Base-by-base conservation (phyloP, 2,888 invertebrate species). In the Melanotus villosus region DNA sequence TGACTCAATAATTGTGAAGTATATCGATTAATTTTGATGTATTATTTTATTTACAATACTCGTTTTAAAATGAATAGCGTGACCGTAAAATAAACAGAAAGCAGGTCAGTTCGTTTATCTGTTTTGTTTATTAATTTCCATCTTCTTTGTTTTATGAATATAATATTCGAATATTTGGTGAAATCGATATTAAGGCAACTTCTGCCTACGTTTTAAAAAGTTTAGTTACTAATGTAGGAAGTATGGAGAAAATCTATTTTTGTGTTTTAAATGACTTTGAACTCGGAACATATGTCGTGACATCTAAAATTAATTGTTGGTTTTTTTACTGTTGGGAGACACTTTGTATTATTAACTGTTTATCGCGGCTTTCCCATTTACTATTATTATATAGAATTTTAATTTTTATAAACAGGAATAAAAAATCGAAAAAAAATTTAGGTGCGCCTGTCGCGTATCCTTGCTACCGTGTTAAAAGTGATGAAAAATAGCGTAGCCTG, bases 401-500 rank as follows among this genome's bases (percentile, higher is more conserved):
- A n/a, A n/a, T n/a, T n/a, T n/a, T n/a, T n/a, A n/a, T n/a, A n/a
- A n/a, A n/a, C n/a, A n/a, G n/a, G n/a, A n/a, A n/a, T n/a, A n/a
- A n/a, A n/a, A n/a, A n/a, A n/a, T n/a, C n/a, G n/a, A n/a, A n/a
- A n/a, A n/a, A n/a, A n/a, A n/a, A n/a, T n/a, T n/a, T n/a, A n/a
- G n/a, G 19, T 19, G 43, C n/a, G 18, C 21, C 19, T 21, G 21
- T 45, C 6, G 18, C 12, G 26, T 26, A 23, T 26, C 19, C 23
- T 3, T 14, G 47, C 47, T n/a, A 23, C 16, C 34, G 30, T 32
- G 10, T 32, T 19, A 52, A 14, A 34, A 38, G 21, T 41, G 36
- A 50, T 62, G 47, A 62, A 62, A 62, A 52, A 50, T 38, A 21
- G 19, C 45, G 19, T 12, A 16, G 50, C 23, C 36, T 47, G 30